Evolutionary conservation across 1,140 invertebrate species (phyloP).

Genomic region (Pseudobourletiella spinata): DNA sequence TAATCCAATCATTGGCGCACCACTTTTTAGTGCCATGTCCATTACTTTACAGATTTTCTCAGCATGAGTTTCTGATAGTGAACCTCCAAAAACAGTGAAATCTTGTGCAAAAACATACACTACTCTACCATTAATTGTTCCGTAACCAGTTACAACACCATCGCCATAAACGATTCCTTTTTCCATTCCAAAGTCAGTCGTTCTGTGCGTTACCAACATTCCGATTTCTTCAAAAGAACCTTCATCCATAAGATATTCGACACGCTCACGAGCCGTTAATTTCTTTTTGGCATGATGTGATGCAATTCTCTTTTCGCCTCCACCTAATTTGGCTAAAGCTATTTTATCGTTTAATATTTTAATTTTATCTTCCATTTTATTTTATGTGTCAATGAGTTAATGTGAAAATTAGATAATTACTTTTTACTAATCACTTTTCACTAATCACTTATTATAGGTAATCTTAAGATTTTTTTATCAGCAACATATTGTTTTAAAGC

Average conservation of each 20-base stretch:
- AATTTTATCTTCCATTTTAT: too few relatives aligned
- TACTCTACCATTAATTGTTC: constrained; percentile 55
- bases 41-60: constrained; percentile 63
- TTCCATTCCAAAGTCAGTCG: constrained; percentile 62
- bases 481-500: too few relatives aligned
- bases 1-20: constrained; percentile 60
- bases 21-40: constrained; percentile 60
- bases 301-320: too few relatives aligned
- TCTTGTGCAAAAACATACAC: constrained; percentile 63
- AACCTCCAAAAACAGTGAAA: constrained; percentile 66
- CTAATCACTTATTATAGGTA: too few relatives aligned
- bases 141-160: constrained; percentile 61
- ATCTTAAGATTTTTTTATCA: too few relatives aligned
- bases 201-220: constrained; percentile 60
- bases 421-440: too few relatives aligned
- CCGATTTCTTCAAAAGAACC: constrained; percentile 60
- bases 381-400: too few relatives aligned
- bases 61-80: constrained; percentile 59
- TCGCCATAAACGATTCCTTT: constrained; percentile 61
- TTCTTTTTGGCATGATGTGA: too few relatives aligned
- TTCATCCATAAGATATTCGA: constrained; percentile 53
- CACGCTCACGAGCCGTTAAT: constrained; percentile 58
- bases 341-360: too few relatives aligned
- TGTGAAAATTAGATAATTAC: too few relatives aligned
- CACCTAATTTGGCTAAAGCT: too few relatives aligned